These are phyloP conservation scores for Perognathus longimembris DNA, from an alignment of 2,113 vertebrate species.

Conservation along the genomic window DNA sequence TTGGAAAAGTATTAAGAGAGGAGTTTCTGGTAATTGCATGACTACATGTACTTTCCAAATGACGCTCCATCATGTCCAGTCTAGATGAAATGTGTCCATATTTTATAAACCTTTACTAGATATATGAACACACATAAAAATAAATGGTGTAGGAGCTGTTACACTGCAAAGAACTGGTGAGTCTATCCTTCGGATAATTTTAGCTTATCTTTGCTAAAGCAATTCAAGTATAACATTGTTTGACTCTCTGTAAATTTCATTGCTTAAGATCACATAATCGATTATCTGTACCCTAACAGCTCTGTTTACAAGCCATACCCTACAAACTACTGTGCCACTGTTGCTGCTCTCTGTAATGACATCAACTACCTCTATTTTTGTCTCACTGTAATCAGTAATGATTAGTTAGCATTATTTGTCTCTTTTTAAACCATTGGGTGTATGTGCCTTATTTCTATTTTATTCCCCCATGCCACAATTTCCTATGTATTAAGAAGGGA, in stretches of 20 bases:
- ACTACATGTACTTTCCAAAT: background rate
- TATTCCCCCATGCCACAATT: background rate
- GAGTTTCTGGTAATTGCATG: background rate
- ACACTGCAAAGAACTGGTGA: background rate
- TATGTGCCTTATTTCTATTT: background rate
- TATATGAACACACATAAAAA: background rate
- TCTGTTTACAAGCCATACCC: background rate
- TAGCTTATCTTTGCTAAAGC: background rate
- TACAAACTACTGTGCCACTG: background rate
- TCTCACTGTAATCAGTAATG: background rate
- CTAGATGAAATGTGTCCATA: too few relatives aligned
- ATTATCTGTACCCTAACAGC: background rate
- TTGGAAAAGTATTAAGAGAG: too few relatives aligned
- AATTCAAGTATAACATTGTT: background rate
- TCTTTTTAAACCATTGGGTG: background rate
- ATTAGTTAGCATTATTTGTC: background rate
- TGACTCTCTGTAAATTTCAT: background rate
- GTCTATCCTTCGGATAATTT: background rate
- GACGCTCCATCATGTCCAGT: background rate
- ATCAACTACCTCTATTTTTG: background rate
- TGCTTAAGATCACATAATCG: background rate
- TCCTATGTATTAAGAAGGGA: background rate
- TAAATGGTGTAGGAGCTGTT: background rate
- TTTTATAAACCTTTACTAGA: background rate
- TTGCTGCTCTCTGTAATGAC: background rate